Base-by-base conservation (phyloP, 2,888 invertebrate genomes). In the Itoplectis maculator region DNA sequence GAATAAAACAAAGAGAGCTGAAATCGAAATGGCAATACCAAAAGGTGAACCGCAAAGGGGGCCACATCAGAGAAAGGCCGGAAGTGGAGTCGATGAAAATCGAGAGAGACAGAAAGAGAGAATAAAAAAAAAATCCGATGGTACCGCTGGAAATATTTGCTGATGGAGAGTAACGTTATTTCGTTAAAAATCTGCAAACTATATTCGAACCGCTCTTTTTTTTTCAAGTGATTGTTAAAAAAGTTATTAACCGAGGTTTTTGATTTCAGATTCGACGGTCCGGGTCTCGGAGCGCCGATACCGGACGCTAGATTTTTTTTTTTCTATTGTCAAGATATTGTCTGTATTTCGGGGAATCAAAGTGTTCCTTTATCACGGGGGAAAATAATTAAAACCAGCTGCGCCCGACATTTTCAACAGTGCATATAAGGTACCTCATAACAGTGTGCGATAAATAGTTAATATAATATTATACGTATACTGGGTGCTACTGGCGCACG, bases 401-500 rank as follows among this genome's bases (percentile, higher is more conserved):
- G 13, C n/a, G n/a, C n/a, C n/a, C 5, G 35, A 0, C n/a, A 35
- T 59, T 15, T 35, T 59, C 35, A n/a, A 59, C 59, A 35, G 59
- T 59, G 15, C 37, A 35, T 15, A 45, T 42, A 45, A 49, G n/a
- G 15, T 15, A 13, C 20, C 66, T 47, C 47, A 35, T 11, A 29
- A 29, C 7, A 47, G n/a, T 23, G 54, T 42, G 51, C 13, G 23
- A 40, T 69, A 51, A 69, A 40, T 54, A 29, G 37, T 20, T 35
- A 40, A 15, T 49, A 65, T 61, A 79, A 68, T 72, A 74, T 74
- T 78, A 23, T 23, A n/a, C 13, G 4, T 9, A 29, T 29, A 29
- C 15, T 23, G 11, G 23, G 13, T 51, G 59, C 35, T 20, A 35
- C 20, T 59, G 20, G 4, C 15, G 47, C 35, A 47, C 56, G 47